Conservation (phyloP, 2,113 vertebrate species). For the Willisornis vidua region DNA sequence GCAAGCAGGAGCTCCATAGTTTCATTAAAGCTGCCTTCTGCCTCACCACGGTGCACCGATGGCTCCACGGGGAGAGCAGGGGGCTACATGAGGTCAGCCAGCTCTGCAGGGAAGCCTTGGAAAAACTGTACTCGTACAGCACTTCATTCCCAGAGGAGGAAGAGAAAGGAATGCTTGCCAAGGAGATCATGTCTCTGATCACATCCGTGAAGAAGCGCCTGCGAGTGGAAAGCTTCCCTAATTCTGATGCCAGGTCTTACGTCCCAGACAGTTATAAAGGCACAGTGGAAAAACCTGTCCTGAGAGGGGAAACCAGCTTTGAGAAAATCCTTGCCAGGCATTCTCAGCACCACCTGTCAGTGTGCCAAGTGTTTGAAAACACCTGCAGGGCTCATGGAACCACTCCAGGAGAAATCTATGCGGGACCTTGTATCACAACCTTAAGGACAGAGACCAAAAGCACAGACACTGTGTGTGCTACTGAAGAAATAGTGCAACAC, state of each 20-base stretch:
- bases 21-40: constrained; percentile 89
- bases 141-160: not conserved
- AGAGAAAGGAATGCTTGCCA: constrained; percentile 73
- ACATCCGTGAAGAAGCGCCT: constrained; percentile 73
- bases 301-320: constrained; percentile 72
- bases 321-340: constrained; percentile 74
- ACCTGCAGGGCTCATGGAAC: constrained; percentile 48
- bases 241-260: constrained; percentile 81
- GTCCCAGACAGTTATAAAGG: constrained; percentile 84
- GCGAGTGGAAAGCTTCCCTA: constrained; percentile 74
- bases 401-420: not conserved
- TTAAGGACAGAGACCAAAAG: constrained; percentile 80
- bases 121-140: constrained; percentile 76
- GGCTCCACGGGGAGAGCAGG: constrained; percentile 67
- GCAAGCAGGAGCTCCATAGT: constrained; percentile 90
- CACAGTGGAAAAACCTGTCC: constrained; percentile 30
- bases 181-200: constrained; percentile 80
- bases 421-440: constrained; percentile 81
- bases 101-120: constrained; percentile 80
- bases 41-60: constrained; percentile 77
- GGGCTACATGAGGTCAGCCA: not conserved
- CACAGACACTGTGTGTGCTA: constrained; percentile 40
- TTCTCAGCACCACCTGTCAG: constrained; percentile 83
- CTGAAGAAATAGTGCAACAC: not conserved
- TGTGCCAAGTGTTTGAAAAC: constrained; percentile 78